Conservation (phyloP, 2,888 invertebrate species). For the Phengaris alcon region DNA sequence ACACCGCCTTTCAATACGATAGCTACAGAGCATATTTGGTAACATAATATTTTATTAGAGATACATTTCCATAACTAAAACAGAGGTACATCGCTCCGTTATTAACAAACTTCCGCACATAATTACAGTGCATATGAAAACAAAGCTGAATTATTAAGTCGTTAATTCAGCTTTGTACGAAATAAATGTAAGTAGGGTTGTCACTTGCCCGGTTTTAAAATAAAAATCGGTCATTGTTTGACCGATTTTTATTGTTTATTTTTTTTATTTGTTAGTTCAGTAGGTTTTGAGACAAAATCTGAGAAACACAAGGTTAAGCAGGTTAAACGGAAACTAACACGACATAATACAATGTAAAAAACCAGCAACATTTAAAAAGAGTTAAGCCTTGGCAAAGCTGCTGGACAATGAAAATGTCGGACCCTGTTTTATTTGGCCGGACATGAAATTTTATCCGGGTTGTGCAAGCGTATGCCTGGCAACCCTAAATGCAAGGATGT, state of each 20-base stretch:
- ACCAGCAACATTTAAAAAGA: too few species aligned
- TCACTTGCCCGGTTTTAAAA: not conserved
- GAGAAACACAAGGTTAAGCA: too few species aligned
- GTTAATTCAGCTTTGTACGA: slow-evolving; percentile 35
- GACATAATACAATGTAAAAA: too few species aligned
- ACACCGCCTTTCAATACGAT: too few species aligned
- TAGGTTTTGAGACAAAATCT: too few species aligned
- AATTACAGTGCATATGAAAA: slow-evolving; percentile 40
- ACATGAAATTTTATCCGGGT: too few species aligned
- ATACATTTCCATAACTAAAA: slow-evolving; percentile 1
- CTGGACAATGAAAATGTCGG: too few species aligned
- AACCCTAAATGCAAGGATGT: not conserved
- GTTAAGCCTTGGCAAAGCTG: too few species aligned
- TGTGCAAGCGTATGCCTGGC: not conserved
- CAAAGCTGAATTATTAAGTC: slow-evolving; percentile 40
- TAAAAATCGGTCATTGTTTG: not conserved
- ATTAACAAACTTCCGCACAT: slow-evolving; percentile 39
- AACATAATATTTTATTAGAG: not conserved
- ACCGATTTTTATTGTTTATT: too few species aligned
- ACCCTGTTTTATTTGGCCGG: too few species aligned
- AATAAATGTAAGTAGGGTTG: slow-evolving; percentile 28
- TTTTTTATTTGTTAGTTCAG: too few species aligned
- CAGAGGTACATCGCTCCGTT: slow-evolving; percentile 33
- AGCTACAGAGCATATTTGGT: not conserved
- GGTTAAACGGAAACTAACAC: too few species aligned